Evolutionary conservation across 2,797 vertebrate species (phyloP).

Genomic region (Myotis planiceps): DNA sequence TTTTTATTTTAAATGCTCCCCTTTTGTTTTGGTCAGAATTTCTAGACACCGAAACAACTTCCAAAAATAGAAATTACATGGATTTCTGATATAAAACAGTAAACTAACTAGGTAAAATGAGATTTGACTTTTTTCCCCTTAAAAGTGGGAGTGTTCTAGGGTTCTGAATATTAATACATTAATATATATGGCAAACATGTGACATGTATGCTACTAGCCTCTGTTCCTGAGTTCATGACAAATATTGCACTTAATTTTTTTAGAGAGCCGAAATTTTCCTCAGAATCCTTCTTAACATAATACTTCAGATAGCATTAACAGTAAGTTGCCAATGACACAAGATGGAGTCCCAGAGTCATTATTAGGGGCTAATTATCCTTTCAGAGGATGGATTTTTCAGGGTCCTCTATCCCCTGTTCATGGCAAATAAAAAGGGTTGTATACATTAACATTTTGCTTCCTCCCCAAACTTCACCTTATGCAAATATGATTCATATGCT

Average conservation of each 20-base stretch:
- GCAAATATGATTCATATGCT: not conserved
- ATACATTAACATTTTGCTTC: not conserved
- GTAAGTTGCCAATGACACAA: not conserved
- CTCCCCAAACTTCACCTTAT: not conserved
- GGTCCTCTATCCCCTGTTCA: not conserved
- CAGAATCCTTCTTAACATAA: not conserved
- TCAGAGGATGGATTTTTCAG: not conserved
- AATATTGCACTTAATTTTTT: not conserved
- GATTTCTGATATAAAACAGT: slow-evolving; percentile 34
- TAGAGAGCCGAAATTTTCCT: not conserved
- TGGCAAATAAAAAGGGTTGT: not conserved
- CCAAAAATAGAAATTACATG: not conserved
- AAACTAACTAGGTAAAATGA: slow-evolving; percentile 20
- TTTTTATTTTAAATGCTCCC: not conserved
- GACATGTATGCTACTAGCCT: rapidly evolving
- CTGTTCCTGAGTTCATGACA: not conserved
- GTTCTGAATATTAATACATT: not conserved
- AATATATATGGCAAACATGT: not conserved
- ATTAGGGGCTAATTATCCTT: not conserved
- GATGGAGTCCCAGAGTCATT: not conserved
- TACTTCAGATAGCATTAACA: not conserved
- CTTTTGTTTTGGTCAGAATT: not conserved
- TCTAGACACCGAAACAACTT: slow-evolving; percentile 1
- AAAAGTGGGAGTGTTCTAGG: not conserved
- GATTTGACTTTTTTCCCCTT: not conserved